Conservation (phyloP, 2,888 invertebrate genomes). For the Metallyticus violacea region DNA sequence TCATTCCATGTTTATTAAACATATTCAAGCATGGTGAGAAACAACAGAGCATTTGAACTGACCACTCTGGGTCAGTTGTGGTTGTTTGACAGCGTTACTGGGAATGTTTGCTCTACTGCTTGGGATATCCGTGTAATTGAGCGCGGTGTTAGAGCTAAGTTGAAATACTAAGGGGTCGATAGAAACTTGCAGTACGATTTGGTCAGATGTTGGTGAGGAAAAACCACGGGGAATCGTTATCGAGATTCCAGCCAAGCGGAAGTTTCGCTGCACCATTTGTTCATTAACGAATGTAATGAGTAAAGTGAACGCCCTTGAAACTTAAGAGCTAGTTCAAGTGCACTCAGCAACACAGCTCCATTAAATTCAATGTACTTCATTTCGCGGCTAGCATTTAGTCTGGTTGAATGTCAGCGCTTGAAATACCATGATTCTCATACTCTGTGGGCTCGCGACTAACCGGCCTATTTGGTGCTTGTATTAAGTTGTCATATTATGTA, state of each 20-base stretch:
- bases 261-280: not conserved
- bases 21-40: no score
- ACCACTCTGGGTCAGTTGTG: no score
- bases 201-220: not conserved
- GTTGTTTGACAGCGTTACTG: no score
- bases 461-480: no score
- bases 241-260: not conserved
- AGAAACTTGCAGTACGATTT: not conserved
- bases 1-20: no score
- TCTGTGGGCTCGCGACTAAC: not conserved
- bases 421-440: not conserved
- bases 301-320: not conserved
- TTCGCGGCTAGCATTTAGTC: not conserved
- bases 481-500: no score
- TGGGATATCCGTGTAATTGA: not conserved
- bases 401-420: no score
- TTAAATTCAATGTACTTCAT: not conserved
- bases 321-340: not conserved
- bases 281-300: not conserved
- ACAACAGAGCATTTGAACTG: no score
- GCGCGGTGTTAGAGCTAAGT: not conserved
- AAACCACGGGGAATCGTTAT: not conserved
- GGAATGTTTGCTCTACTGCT: no score
- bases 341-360: not conserved
- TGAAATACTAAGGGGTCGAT: no score